Evolutionary conservation across 2,113 vertebrate species (phyloP).

Genomic region (Andinoacara biseriatus): DNA sequence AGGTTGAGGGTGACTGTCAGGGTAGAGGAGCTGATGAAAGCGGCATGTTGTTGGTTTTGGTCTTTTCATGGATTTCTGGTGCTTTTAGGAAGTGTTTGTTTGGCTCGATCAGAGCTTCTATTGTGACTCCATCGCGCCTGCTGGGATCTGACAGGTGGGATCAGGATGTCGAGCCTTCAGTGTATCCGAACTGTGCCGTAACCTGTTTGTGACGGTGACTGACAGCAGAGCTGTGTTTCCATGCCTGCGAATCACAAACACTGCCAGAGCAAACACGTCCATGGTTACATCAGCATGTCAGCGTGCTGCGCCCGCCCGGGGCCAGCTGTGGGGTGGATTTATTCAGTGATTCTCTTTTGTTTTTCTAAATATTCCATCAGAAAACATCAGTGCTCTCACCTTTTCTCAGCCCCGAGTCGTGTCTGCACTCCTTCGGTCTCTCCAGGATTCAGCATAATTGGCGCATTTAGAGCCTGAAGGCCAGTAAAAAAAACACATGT

Average conservation of each 20-base stretch:
- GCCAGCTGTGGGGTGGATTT: not conserved
- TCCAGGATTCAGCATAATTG: not conserved
- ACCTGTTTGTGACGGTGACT: not conserved
- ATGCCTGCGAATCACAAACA: conserved; percentile 8
- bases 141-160: not conserved
- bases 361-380: not conserved
- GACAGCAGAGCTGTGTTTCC: conserved; percentile 20
- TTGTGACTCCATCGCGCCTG: conserved; percentile 16
- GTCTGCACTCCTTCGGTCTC: not conserved
- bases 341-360: not conserved
- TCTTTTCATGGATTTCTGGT: not conserved
- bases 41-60: not conserved
- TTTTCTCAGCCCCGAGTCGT: not conserved
- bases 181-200: not conserved
- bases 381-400: not conserved
- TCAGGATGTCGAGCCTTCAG: not conserved
- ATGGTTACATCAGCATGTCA: not conserved
- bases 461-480: no score
- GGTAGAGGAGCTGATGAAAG: not conserved
- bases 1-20: not conserved
- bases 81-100: not conserved
- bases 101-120: fast-evolving
- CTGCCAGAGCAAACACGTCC: conserved; percentile 33
- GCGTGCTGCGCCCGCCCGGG: not conserved
- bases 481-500: no score